phyloP scores from a whole-genome alignment of 2,113 vertebrate genomes.

The Rousettus leschenaultii region DNA sequence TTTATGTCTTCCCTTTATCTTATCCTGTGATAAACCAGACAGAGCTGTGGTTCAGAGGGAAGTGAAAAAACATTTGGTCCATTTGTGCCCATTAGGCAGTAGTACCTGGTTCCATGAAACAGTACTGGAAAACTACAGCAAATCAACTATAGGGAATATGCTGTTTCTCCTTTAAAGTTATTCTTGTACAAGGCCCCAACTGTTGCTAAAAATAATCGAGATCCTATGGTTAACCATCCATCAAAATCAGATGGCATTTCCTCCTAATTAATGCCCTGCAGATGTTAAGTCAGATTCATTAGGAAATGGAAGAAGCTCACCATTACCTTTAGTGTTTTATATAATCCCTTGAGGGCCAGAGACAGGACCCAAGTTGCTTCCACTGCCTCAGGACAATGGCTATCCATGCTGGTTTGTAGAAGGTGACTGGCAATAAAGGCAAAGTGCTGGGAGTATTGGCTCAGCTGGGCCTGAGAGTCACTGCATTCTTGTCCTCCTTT shows the following conservation, averaged over 20 bases:
- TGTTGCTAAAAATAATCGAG: conserved; percentile 6
- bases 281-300: not conserved
- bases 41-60: not conserved
- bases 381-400: conserved; percentile 88
- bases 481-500: conserved; percentile 76
- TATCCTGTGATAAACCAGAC: not conserved
- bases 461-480: conserved; percentile 82
- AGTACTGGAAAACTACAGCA: not conserved
- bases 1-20: not conserved
- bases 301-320: not conserved
- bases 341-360: conserved; percentile 94
- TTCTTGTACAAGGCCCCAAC: not conserved
- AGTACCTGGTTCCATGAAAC: not conserved
- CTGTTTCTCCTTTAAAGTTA: conserved; percentile 6
- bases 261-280: not conserved
- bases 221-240: not conserved
- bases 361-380: conserved; percentile 97
- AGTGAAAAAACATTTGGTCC: not conserved
- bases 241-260: not conserved
- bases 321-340: conserved; percentile 89
- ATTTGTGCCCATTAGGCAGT: not conserved
- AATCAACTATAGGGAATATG: not conserved
- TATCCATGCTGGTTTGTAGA: conserved; percentile 89
- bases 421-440: conserved; percentile 92
- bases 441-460: conserved; percentile 91